These are phyloP conservation scores for Andrena haemorrhoa DNA, from an alignment of 2,888 invertebrate species.

Conservation along the genomic window DNA sequence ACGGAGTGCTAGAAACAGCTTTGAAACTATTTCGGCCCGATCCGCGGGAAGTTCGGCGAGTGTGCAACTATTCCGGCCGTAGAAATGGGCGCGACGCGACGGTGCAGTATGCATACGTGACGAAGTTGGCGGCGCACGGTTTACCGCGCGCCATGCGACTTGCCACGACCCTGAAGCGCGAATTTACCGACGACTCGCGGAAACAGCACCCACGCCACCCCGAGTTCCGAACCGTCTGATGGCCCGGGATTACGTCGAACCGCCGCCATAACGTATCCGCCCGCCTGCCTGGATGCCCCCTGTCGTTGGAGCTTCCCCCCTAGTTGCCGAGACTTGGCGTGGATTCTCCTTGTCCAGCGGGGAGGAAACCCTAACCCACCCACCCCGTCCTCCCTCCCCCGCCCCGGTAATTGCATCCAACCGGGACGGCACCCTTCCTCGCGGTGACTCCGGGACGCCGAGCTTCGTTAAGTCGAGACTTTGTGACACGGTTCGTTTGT, in stretches of 20 bases:
- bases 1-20: slow-evolving; percentile 68
- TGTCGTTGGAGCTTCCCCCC: slow-evolving; percentile 23
- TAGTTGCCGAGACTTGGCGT: slow-evolving; percentile 66
- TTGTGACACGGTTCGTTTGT: slow-evolving; percentile 27
- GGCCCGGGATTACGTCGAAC: slow-evolving; percentile 80
- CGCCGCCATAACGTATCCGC: slow-evolving; percentile 77
- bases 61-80: slow-evolving; percentile 73
- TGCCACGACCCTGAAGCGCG: slow-evolving; percentile 59
- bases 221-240: slow-evolving; percentile 49
- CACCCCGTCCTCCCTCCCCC: not conserved
- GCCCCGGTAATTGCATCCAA: slow-evolving; percentile 66
- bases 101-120: slow-evolving; percentile 63
- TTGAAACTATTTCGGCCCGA: slow-evolving; percentile 75
- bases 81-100: slow-evolving; percentile 56
- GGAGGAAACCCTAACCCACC: slow-evolving; percentile 52
- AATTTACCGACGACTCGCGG: slow-evolving; percentile 54
- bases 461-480: slow-evolving; percentile 61
- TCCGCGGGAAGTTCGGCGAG: slow-evolving; percentile 64
- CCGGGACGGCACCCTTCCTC: slow-evolving; percentile 8
- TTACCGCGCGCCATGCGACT: slow-evolving; percentile 71
- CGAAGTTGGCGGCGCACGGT: slow-evolving; percentile 70
- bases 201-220: slow-evolving; percentile 35
- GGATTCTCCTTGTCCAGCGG: slow-evolving; percentile 70
- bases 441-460: slow-evolving; percentile 47
- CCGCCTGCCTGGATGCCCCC: slow-evolving; percentile 42